Base-by-base conservation (phyloP, 2,113 vertebrate species). In the Circaetus gallicus region DNA sequence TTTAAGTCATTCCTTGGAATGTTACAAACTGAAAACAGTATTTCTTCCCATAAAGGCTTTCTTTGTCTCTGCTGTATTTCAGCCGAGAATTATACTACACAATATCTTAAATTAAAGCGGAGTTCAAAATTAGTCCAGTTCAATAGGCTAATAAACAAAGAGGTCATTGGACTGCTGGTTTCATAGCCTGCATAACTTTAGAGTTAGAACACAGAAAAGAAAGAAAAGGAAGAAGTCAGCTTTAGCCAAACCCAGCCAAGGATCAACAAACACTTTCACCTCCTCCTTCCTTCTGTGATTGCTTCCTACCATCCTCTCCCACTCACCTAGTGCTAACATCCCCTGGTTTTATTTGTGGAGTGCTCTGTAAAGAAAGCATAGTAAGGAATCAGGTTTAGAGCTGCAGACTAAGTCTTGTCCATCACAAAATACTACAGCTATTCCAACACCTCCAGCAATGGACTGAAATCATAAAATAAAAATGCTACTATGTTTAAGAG, bases 51-150 rank as follows among this genome's bases (percentile, higher is more conserved):
- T 59, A 80, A 80, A 86, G 40, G 31, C 53, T 73, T 56, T 72
- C 42, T 62, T 74, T 40, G 25, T 38, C 59, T 32, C 21, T 52
- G 53, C 34, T 73, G 61, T 52, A 83, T 61, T 86, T 73, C 45
- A 83, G 32, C 28, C 8, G 45, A 77, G 28, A 89, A 77, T 77
- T 83, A 69, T 1, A 36, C 28, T 73, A 36, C 28, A 36, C 25
- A 45, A 4, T 20, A 52, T 65, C 70, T 79, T 65, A 85, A 80
- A 72, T 82, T 77, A 77, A 93, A 80, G 34, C 55, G 91, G 50
- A 93, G 76, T 95, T 94, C 80, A 86, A 94, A 90, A 76, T 76
- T 47, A 81, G 63, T 67, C 20, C 61, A 83, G 76, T 87, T 87
- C 90, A 94, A 76, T 0, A 73, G 69, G 31, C 62, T 77, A 86